These are phyloP conservation scores for Novumbra hubbsi DNA, from an alignment of 2,797 vertebrate genomes.

Conservation along the genomic window DNA sequence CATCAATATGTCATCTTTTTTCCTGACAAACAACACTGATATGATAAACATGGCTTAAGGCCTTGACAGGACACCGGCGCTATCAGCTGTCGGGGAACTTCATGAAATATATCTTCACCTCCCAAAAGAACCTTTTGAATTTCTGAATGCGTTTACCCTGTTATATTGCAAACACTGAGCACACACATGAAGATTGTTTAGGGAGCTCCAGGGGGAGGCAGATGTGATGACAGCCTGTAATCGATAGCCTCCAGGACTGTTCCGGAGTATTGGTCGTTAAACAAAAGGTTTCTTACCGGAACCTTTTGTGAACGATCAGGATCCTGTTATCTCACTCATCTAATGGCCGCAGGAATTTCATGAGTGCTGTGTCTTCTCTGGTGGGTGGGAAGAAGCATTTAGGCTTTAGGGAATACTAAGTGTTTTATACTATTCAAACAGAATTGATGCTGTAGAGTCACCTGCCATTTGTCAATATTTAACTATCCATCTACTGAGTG, in stretches of 20 bases:
- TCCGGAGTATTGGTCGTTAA: slow-evolving; percentile 2
- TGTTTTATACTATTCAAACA: no score
- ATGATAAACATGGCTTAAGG: neutral
- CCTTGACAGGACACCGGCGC: slow-evolving; percentile 13
- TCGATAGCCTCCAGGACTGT: slow-evolving; percentile 16
- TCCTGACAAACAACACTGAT: no score
- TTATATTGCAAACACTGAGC: slow-evolving; percentile 18
- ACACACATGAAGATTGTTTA: neutral
- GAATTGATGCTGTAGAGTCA: neutral
- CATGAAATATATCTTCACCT: neutral
- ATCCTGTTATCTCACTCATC: slow-evolving; percentile 55
- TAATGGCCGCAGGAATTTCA: slow-evolving; percentile 47
- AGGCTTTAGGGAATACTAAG: neutral
- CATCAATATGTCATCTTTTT: no score
- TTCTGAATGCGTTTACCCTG: neutral
- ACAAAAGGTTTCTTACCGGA: slow-evolving; percentile 48
- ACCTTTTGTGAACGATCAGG: slow-evolving; percentile 44
- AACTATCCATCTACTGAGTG: no score
- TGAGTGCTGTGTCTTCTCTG: slow-evolving; percentile 49
- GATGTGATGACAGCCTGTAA: neutral
- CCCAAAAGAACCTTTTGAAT: neutral
- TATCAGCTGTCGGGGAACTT: neutral
- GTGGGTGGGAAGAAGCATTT: slow-evolving; percentile 7
- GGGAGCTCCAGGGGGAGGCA: neutral
- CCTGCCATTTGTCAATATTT: neutral